Conservation (phyloP, 2,888 invertebrate species). For the Zygogramma bicolorata region DNA sequence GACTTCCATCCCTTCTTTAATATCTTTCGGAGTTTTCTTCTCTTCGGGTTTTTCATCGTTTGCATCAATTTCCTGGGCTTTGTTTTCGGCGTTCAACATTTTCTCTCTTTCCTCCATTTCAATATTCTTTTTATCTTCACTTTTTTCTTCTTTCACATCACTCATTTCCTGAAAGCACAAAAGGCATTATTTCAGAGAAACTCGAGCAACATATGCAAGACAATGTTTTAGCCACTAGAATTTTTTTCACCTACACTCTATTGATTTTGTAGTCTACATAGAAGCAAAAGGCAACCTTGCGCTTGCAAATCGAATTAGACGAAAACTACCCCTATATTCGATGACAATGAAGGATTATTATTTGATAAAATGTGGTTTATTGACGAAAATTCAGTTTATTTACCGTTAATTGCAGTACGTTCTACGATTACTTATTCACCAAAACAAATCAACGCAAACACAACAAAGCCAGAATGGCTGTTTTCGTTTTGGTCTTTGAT, state of each 20-base stretch:
- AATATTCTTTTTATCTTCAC: conserved; percentile 76
- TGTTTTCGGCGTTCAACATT: conserved; percentile 74
- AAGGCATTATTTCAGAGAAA: background rate
- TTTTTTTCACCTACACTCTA: background rate
- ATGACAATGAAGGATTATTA: background rate
- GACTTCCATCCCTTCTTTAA: conserved; percentile 79
- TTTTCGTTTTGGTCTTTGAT: conserved; percentile 1
- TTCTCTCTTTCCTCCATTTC: conserved; percentile 76
- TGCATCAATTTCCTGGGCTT: conserved; percentile 67
- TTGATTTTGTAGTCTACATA: background rate
- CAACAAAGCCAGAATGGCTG: conserved; percentile 11
- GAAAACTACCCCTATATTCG: background rate
- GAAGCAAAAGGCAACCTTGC: background rate
- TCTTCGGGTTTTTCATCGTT: conserved; percentile 66
- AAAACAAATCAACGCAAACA: background rate
- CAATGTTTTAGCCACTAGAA: background rate
- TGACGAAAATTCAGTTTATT: background rate
- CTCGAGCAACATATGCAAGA: background rate
- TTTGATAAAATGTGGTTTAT: background rate
- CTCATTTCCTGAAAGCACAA: conserved; percentile 41
- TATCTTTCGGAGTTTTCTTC: conserved; percentile 71
- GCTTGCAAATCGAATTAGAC: background rate
- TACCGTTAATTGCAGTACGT: background rate
- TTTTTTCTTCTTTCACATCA: conserved; percentile 61
- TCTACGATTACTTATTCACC: background rate